Evolutionary conservation across 2,113 vertebrate species (phyloP), one percentile per base, ranked within the genome.

Genomic region (Mesoclemmys tuberculata): DNA sequence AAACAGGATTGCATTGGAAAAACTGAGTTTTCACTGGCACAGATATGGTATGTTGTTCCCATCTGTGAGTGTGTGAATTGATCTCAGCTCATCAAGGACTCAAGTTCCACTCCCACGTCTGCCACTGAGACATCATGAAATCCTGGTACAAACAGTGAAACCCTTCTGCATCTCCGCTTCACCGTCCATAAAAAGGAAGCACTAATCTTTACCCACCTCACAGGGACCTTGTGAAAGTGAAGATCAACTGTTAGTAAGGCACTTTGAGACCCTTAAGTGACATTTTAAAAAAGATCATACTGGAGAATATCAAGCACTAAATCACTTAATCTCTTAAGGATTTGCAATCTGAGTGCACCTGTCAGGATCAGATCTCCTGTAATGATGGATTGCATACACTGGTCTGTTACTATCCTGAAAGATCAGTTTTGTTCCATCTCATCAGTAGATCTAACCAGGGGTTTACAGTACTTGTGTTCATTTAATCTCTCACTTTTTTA

Each of bases 311-410:
- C 38, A 6, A 10, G 16, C 8, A 78, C 19, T 51, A 85, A 90
- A 35, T 2, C 51, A 4, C 24, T 16, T 18, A 38, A 64, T 41
- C 29, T 1, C 12, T 5, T 24, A 51, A 56, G 78, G 16, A 12
- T 0, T 24, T 0, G 1, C 24, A 55, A 16, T 0, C 58, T 3
- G 54, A 56, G n/a, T 64, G 31, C 2, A 24, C 0, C 0, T 2
- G 64, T 61, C 1, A 27, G 29, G 6, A 64, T 2, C 0, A 2
- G 64, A 83, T 87, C 56, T 58, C 84, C 41, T 1, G 0, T 38
- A 21, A n/a, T 1, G 5, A 85, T 0, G 1, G 46, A n/a, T 26
- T n/a, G 0, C 10, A 46, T 24, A 2, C 0, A 0, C 0, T 2
- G 35, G 38, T 29, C 24, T 56, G 14, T 71, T 88, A 61, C 54